phyloP scores from a whole-genome alignment of 2,113 vertebrate species.

The Psophia crepitans region DNA sequence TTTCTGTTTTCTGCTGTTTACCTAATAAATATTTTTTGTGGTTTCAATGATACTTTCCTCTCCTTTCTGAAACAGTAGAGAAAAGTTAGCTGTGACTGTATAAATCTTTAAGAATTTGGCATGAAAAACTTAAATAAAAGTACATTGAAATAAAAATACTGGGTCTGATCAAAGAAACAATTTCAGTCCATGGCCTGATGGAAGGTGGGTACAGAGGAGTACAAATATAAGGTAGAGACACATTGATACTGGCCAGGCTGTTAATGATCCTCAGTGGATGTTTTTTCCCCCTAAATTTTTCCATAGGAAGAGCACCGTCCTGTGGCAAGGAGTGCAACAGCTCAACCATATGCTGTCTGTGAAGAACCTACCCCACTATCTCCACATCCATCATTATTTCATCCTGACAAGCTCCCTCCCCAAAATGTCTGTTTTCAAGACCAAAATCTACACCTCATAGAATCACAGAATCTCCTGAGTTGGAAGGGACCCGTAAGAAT shows the following conservation, averaged over 20 bases:
- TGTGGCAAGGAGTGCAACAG: not conserved
- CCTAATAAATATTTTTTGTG: not conserved
- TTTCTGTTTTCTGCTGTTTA: not conserved
- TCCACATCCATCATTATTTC: not conserved
- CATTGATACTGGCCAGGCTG: not conserved
- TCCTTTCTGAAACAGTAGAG: not conserved
- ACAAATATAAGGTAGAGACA: not conserved
- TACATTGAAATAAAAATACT: not conserved
- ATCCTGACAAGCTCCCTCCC: not conserved
- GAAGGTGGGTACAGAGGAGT: not conserved
- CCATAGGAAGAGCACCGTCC: not conserved
- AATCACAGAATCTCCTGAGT: too few species aligned
- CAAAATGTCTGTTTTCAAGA: not conserved
- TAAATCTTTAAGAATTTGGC: not conserved
- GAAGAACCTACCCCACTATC: not conserved
- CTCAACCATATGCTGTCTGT: not conserved
- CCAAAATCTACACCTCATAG: not conserved
- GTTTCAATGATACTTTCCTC: not conserved
- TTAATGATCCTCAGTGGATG: not conserved
- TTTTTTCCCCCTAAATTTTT: not conserved
- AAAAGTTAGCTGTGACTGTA: not conserved
- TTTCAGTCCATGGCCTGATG: not conserved
- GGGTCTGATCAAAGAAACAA: not conserved
- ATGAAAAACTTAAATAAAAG: not conserved
- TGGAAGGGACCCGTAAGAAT: too few species aligned